Evolutionary conservation across 1,140 invertebrate species (phyloP).

Genomic region (Limonius californicus): DNA sequence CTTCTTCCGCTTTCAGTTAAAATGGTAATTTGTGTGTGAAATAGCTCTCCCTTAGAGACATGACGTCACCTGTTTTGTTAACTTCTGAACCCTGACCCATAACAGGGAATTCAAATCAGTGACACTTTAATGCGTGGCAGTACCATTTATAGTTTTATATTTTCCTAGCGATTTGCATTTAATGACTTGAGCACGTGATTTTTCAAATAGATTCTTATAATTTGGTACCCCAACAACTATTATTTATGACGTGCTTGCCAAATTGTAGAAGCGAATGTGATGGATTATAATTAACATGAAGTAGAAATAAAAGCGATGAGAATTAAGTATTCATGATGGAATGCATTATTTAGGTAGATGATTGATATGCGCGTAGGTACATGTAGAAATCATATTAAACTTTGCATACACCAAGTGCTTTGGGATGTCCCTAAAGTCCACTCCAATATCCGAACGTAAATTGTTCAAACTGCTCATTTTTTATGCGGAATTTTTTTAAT

Average conservation of each 20-base stretch:
- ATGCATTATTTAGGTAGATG: background rate
- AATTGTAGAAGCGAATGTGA: too few species aligned
- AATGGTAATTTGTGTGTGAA: slow-evolving; percentile 36
- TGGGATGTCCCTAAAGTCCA: slow-evolving; percentile 9
- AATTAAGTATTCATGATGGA: slow-evolving; percentile 15
- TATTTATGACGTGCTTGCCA: too few species aligned
- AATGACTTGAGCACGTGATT: too few species aligned
- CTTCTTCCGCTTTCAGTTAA: slow-evolving; percentile 34
- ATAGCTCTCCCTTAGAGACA: slow-evolving; percentile 29
- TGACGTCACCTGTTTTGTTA: slow-evolving; percentile 28
- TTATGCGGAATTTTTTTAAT: too few species aligned
- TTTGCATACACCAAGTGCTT: background rate
- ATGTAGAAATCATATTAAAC: slow-evolving; percentile 30
- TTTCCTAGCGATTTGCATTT: too few species aligned
- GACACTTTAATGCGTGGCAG: too few species aligned
- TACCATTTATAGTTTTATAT: too few species aligned
- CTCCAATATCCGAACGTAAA: background rate
- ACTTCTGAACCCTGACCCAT: slow-evolving; percentile 12
- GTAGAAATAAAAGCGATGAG: background rate
- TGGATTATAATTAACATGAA: too few species aligned
- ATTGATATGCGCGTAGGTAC: slow-evolving; percentile 15
- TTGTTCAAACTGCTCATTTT: too few species aligned
- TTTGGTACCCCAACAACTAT: too few species aligned
- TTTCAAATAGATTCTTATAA: too few species aligned
- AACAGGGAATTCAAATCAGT: background rate